Percentiles rank a stretch among this genome's conserved stretches.
Conservation (phyloP, 2,113 vertebrate genomes). For the Lophochroa leadbeateri region DNA sequence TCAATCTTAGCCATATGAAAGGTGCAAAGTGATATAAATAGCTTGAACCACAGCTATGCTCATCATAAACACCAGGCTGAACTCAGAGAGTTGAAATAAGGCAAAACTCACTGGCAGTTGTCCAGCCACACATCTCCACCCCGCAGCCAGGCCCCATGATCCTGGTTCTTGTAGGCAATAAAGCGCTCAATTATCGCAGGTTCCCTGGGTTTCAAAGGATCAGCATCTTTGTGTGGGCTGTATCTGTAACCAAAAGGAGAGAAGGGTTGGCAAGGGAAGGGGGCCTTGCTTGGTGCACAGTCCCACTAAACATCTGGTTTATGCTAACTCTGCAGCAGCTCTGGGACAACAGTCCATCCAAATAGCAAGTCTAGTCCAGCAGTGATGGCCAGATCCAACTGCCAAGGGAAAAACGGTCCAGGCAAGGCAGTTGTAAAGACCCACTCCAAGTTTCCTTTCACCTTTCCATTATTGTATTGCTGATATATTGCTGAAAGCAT, state of each 20-base stretch:
- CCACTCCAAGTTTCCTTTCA: conserved; percentile 32
- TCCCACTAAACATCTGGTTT: neutral
- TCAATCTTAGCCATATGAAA: neutral
- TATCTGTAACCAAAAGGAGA: conserved; percentile 77
- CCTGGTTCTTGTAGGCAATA: conserved; percentile 96
- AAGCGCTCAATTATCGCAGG: conserved; percentile 90
- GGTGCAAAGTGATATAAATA: conserved; percentile 39
- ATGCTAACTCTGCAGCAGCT: neutral
- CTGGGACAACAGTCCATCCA: neutral
- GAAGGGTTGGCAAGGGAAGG: neutral
- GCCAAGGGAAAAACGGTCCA: conserved; percentile 1
- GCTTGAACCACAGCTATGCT: conserved; percentile 35
- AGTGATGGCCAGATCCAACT: neutral
- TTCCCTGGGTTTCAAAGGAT: conserved; percentile 92
- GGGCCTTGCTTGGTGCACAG: neutral
- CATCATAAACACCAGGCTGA: conserved; percentile 39
- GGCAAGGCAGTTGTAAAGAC: neutral
- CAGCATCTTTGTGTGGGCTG: conserved; percentile 91
- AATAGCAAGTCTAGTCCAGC: neutral
- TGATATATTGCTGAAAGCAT: conserved; percentile 1
- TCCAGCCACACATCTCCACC: conserved; percentile 97
- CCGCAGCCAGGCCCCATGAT: conserved; percentile 96
- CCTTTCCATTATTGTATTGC: neutral
- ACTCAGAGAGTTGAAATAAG: conserved; percentile 53
- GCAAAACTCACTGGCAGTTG: conserved; percentile 89